Evolutionary conservation across 1,140 invertebrate species (phyloP).

Genomic region (Dendrolimus punctatus): DNA sequence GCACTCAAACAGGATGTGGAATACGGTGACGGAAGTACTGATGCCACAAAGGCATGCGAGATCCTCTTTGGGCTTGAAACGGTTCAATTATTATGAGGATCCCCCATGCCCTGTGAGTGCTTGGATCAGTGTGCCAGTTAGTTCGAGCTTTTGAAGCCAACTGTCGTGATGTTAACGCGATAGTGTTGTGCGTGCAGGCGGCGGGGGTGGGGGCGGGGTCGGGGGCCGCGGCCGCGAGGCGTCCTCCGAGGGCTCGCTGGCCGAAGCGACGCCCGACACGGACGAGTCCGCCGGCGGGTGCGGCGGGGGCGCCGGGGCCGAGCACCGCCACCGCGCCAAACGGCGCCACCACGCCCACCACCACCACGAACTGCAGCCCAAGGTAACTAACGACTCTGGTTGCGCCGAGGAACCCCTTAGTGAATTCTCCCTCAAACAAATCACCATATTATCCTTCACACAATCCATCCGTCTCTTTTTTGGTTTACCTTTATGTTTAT

Average conservation of each 20-base stretch:
- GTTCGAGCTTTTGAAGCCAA: background rate
- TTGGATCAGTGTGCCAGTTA: background rate
- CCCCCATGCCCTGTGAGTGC: no score
- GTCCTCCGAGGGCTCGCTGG: slow-evolving; percentile 62
- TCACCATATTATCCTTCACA: no score
- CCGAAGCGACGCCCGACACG: slow-evolving; percentile 64
- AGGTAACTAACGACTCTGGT: slow-evolving; percentile 15
- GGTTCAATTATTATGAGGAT: no score
- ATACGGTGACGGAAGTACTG: no score
- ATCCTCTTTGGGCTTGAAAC: no score
- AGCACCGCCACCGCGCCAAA: slow-evolving; percentile 38
- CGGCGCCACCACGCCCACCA: slow-evolving; percentile 32
- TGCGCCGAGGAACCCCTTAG: no score
- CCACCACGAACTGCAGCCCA: slow-evolving; percentile 28
- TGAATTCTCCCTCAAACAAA: no score
- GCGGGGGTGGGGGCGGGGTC: slow-evolving; percentile 2
- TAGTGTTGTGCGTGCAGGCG: slow-evolving; percentile 6
- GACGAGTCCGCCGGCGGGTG: slow-evolving; percentile 58
- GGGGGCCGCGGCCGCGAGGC: slow-evolving; percentile 37
- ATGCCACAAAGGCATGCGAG: no score
- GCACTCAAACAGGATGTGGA: no score
- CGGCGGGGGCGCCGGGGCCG: slow-evolving; percentile 46
- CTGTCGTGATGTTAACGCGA: background rate
- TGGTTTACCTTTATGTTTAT: no score
- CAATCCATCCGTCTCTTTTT: no score